These are phyloP conservation scores for Nasonia giraulti DNA, from an alignment of 1,140 invertebrate species.

Conservation along the genomic window DNA sequence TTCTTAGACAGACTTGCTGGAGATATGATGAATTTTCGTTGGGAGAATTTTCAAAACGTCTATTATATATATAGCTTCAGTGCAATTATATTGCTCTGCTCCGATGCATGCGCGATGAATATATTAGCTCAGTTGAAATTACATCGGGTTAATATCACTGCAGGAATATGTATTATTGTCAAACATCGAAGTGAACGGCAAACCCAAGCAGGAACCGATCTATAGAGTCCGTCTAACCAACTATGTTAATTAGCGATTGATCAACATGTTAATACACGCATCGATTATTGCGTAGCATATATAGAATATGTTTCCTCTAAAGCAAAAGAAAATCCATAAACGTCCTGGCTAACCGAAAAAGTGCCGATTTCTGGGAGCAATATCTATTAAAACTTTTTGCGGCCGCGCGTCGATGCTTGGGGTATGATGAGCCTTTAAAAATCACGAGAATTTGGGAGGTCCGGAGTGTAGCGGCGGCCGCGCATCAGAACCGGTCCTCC, in stretches of 20 bases:
- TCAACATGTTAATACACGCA: too few species aligned
- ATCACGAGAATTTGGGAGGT: neutral
- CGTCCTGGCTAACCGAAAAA: neutral
- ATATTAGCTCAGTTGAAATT: neutral
- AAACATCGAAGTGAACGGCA: neutral
- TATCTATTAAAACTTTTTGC: neutral
- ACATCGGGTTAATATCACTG: neutral
- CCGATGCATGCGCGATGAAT: too few species aligned
- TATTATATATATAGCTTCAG: too few species aligned
- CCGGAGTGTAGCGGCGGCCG: too few species aligned
- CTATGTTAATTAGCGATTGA: too few species aligned
- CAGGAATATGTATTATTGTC: neutral
- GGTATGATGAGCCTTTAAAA: neutral
- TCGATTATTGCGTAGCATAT: too few species aligned
- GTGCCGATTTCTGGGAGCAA: neutral
- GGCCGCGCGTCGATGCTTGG: neutral
- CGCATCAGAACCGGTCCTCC: neutral
- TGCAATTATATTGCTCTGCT: too few species aligned
- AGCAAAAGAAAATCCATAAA: neutral
- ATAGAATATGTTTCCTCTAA: too few species aligned
- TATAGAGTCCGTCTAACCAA: neutral
- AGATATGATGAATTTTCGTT: neutral
- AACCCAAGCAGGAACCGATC: neutral
- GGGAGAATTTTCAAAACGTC: neutral
- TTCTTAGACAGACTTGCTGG: neutral